Evolutionary conservation across 2,797 vertebrate species (phyloP).

Genomic region (Onychomys leucogaster): DNA sequence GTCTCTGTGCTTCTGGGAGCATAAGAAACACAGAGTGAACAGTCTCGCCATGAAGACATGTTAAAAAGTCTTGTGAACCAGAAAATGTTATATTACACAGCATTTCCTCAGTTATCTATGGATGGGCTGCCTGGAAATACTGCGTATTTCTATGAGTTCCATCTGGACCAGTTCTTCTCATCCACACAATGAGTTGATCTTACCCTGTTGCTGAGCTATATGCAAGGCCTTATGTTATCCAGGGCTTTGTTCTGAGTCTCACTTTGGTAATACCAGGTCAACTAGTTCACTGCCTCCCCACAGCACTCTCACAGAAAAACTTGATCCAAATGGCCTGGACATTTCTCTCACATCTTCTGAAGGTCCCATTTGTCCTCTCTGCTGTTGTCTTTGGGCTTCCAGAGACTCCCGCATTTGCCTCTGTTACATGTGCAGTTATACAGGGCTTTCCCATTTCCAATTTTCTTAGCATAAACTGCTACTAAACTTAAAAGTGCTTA

Average conservation of each 20-base stretch:
- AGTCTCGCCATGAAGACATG: background rate
- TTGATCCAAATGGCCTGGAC: background rate
- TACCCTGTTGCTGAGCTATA: background rate
- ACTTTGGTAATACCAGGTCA: background rate
- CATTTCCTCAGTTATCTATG: background rate
- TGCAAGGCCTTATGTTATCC: background rate
- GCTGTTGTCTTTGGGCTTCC: background rate
- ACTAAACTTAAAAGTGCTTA: background rate
- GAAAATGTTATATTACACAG: background rate
- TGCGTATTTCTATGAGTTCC: background rate
- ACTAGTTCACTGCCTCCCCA: background rate
- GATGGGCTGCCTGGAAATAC: background rate
- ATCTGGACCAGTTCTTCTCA: background rate
- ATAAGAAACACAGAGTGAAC: slow-evolving; percentile 5
- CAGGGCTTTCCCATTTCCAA: background rate
- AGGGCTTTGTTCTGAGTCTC: background rate
- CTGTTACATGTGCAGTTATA: background rate
- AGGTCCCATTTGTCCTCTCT: background rate
- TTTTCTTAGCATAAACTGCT: background rate
- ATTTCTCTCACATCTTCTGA: background rate
- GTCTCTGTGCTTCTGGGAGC: background rate
- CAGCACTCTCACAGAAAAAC: background rate
- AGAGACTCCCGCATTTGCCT: background rate
- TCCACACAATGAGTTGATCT: background rate
- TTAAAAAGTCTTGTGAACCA: background rate